Evolutionary conservation across 2,888 invertebrate species (phyloP), one percentile per base, ranked within the genome.

Genomic region (Chymomyza fuscimana): DNA sequence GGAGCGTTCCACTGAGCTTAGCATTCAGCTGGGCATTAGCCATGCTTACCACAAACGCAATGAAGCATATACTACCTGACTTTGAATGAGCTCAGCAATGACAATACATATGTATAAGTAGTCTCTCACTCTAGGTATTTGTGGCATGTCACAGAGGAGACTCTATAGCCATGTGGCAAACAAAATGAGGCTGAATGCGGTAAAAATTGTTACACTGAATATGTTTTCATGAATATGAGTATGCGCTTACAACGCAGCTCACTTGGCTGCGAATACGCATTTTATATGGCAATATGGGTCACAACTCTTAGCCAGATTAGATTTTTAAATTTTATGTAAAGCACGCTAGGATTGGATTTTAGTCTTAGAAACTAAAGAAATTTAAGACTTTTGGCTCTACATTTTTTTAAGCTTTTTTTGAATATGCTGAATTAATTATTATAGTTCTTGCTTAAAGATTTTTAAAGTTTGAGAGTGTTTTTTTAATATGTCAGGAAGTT

Each of bases 1-100:
- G 46, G 22, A 62, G 72, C 67, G 77, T 73, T 16, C 5, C 46
- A 77, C 76, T 82, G 74, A 83, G 76, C 80, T 64, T 75, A 67
- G 63, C 64, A 74, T 75, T 70, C 70, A 74, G 56, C 71, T 69
- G 80, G 32, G 76, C 72, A 80, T 87, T 82, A 73, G 76, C 73
- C 59, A 64, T 73, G 77, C 72, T 78, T 75, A 71, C 10, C 40
- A 12, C 67, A 73, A 76, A 76, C 73, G 70, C 84, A 81, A 73
- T 82, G 78, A 78, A 65, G 80, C 82, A 76, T 68, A 60, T 76
- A 70, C 68, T 63, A 65, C 65, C 58, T 62, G 73, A 73, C 77
- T 56, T 67, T 72, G 64, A 69, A 70, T 66, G 22, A 32, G 52
- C 52, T 46, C 6, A 46, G 12, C 40, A 46, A 46, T 46, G 40